These are phyloP conservation scores for Neogobius melanostomus DNA, from an alignment of 2,113 vertebrate genomes.

Conservation along the genomic window DNA sequence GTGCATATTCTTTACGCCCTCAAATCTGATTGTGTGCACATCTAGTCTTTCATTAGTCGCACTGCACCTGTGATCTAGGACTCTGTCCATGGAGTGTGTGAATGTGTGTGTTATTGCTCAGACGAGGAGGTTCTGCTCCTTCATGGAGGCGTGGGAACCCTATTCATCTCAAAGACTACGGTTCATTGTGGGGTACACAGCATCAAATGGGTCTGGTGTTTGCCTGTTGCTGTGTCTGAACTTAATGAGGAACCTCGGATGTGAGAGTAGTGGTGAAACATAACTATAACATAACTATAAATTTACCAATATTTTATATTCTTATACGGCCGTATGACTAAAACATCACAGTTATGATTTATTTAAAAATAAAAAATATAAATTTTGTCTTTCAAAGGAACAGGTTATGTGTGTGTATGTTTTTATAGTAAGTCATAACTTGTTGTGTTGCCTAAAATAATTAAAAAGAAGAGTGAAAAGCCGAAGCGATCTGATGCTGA, in stretches of 20 bases:
- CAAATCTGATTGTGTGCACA: background rate
- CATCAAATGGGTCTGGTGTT: slow-evolving; percentile 72
- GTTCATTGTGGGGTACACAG: slow-evolving; percentile 77
- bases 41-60: slow-evolving; percentile 9
- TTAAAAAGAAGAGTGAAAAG: too few relatives aligned
- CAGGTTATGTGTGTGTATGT: background rate
- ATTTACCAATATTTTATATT: background rate
- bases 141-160: slow-evolving; percentile 80
- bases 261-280: too few relatives aligned
- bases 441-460: too few relatives aligned
- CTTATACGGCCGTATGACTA: background rate
- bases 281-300: too few relatives aligned
- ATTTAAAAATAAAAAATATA: too few relatives aligned
- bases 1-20: background rate
- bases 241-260: background rate
- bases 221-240: slow-evolving; percentile 41
- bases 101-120: slow-evolving; percentile 55
- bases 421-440: background rate
- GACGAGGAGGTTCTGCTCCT: slow-evolving; percentile 73
- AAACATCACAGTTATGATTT: background rate
- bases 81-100: slow-evolving; percentile 49
- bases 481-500: background rate
- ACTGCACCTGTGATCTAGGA: slow-evolving; percentile 51
- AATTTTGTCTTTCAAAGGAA: background rate
- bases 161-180: slow-evolving; percentile 73